Conservation (phyloP, 2,888 invertebrate species). For the Linnaemya vulpina region DNA sequence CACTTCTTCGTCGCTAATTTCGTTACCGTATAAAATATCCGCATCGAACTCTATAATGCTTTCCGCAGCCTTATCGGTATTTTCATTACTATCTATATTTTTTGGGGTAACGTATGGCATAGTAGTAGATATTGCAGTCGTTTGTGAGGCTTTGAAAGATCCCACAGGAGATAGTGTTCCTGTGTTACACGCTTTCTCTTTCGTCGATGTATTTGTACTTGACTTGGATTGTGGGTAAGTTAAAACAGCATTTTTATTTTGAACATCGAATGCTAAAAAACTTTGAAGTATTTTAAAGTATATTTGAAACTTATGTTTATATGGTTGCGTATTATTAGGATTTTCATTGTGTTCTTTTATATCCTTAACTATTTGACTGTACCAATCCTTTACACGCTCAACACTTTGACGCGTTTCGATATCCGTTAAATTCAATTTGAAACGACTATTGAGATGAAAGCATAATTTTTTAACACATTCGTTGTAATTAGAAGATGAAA, state of each 20-base stretch:
- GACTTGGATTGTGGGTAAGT: not conserved
- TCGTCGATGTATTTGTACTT: not conserved
- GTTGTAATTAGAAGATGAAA: not conserved
- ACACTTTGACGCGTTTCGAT: conserved; percentile 57
- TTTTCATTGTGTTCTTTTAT: conserved; percentile 40
- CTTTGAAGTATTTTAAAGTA: conserved; percentile 60
- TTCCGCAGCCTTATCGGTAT: not conserved
- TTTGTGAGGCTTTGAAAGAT: not conserved
- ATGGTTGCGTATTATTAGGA: conserved; percentile 39
- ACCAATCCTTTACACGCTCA: conserved; percentile 63
- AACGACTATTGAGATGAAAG: conserved; percentile 55
- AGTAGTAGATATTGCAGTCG: not conserved
- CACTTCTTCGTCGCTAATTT: conserved; percentile 44
- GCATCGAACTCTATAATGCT: conserved; percentile 59
- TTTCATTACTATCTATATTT: not conserved
- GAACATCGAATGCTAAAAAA: not conserved
- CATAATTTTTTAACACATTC: conserved; percentile 49
- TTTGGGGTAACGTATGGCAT: not conserved
- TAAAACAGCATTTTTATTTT: not conserved
- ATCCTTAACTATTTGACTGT: conserved; percentile 36
- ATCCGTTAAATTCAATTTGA: conserved; percentile 46
- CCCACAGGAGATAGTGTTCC: not conserved
- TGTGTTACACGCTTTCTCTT: conserved; percentile 3
- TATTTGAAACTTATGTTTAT: conserved; percentile 52
- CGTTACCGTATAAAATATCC: conserved; percentile 48